Evolutionary conservation across 2,113 vertebrate species (phyloP).

Genomic region (Tachuris rubrigastra): DNA sequence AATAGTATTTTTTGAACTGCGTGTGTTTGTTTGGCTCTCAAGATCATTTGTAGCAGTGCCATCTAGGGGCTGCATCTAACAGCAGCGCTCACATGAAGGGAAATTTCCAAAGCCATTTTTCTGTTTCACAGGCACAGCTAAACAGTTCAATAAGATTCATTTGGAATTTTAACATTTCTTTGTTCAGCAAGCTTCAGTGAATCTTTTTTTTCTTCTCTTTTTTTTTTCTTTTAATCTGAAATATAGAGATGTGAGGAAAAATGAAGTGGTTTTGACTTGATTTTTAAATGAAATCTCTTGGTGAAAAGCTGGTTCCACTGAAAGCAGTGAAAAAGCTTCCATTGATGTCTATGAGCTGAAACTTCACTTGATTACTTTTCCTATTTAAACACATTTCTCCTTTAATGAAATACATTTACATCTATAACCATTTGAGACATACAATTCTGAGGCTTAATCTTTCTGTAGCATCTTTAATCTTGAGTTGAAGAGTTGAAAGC

Average conservation of each 20-base stretch:
- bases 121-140: not conserved
- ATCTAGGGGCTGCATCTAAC: slow-evolving; percentile 23
- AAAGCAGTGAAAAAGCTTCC: not conserved
- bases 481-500: slow-evolving; percentile 25
- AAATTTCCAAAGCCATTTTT: not conserved
- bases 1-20: not conserved
- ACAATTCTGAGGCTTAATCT: slow-evolving; percentile 32
- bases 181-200: not conserved
- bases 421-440: slow-evolving; percentile 8
- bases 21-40: rapidly evolving
- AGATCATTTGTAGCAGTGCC: slow-evolving; percentile 18
- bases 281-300: slow-evolving; percentile 17
- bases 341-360: slow-evolving; percentile 8
- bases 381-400: not conserved
- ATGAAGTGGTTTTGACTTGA: not conserved
- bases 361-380: slow-evolving; percentile 43
- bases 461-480: slow-evolving; percentile 15
- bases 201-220: not conserved
- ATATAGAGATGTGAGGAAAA: not conserved
- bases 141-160: not conserved
- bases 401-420: slow-evolving; percentile 45
- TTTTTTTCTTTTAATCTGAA: not conserved
- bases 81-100: not conserved
- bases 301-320: not conserved
- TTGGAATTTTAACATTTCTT: not conserved